Evolutionary conservation across 2,797 vertebrate species (phyloP), one percentile per base, ranked within the genome.

Genomic region (Cyclura pinguis): DNA sequence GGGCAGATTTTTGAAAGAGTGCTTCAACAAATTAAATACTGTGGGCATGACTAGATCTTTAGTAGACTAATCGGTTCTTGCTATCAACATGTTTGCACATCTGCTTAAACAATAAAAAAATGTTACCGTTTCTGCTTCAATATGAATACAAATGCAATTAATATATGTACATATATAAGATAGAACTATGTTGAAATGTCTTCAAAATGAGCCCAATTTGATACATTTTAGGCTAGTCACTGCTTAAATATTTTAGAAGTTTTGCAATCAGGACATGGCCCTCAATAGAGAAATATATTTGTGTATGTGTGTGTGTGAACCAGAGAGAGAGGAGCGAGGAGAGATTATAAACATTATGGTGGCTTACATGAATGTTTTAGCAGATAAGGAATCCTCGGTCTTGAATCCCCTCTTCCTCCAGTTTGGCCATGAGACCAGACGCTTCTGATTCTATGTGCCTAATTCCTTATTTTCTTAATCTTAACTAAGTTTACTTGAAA

Each of bases 21-120:
- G 32, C 86, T 93, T 95, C 94, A 93, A 97, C 95, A 95, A 93
- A 97, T 95, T 97, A 97, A 97, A 97, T 96, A 96, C 92, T 96
- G 94, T 94, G 95, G 95, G 96, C 95, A 96, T 92, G 93, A 91
- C 95, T 93, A 91, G 20, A 93, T 95, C 78, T 97, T 95, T 96
- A 95, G 96, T 96, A 96, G 93, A 97, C 94, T 96, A 95, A 97
- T 96, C 95, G 94, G 91, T 96, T 96, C 97, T 94, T 82, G 84
- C 86, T 88, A 80, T 97, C 4, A 47, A 47, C 42, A 47, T 47
- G 97, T 97, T 97, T 97, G 95, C 87, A 97, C 96, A 97, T 97
- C 96, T 98, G 97, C 94, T 94, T 96, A 96, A 95, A 93, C 94
- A 96, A 13, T 0, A 27, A 22, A 77, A 85, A 95, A 94, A 97